Conservation (phyloP, 2,888 invertebrate genomes). For the Matsumyia berberina region DNA sequence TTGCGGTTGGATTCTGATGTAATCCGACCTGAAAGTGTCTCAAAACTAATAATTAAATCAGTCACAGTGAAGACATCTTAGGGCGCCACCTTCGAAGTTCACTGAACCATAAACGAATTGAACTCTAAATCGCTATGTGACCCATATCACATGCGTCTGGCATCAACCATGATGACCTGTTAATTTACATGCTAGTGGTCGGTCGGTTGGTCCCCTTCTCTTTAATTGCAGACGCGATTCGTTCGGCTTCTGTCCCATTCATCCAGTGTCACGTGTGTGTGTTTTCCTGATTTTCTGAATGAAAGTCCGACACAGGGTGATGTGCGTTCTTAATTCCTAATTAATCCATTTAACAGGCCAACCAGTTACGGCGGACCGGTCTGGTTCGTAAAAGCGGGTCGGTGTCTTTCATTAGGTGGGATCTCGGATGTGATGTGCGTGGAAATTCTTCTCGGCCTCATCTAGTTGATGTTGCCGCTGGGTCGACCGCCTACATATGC, state of each 20-base stretch:
- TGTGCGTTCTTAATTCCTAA: conserved; percentile 65
- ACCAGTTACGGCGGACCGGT: conserved; percentile 43
- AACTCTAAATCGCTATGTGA: conserved; percentile 41
- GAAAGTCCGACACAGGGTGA: conserved; percentile 37
- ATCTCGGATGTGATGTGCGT: neutral
- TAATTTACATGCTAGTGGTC: conserved; percentile 43
- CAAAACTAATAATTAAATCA: conserved; percentile 14
- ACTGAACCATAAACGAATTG: conserved; percentile 30
- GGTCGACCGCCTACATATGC: conserved; percentile 23
- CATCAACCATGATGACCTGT: conserved; percentile 54
- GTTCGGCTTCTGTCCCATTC: conserved; percentile 40
- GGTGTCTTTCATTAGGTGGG: conserved; percentile 11
- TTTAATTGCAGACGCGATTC: conserved; percentile 53
- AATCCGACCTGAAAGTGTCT: conserved; percentile 19
- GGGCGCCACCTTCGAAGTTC: conserved; percentile 45
- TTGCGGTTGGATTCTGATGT: conserved; percentile 14
- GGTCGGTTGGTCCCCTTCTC: conserved; percentile 24
- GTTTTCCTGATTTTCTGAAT: conserved; percentile 27
- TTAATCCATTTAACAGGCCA: conserved; percentile 64
- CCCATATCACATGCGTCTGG: conserved; percentile 48
- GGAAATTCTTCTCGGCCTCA: conserved; percentile 23
- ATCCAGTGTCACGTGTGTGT: neutral
- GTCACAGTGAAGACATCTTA: conserved; percentile 28
- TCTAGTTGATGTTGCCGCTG: conserved; percentile 53
- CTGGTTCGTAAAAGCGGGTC: conserved; percentile 1